Conservation (phyloP, 1,140 invertebrate species). For the Ceratina japonica region DNA sequence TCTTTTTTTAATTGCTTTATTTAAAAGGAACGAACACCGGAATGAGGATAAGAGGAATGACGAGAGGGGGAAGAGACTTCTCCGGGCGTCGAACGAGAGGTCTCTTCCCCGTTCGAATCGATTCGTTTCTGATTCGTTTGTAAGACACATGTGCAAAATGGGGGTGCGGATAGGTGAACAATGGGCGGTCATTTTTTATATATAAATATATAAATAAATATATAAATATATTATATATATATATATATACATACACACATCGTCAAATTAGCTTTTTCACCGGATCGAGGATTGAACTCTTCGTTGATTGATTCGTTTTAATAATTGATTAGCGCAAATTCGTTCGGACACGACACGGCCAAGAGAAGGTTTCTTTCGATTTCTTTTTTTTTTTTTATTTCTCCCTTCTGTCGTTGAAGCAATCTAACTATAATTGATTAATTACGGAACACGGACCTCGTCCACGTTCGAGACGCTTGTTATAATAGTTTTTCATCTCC, state of each 20-base stretch:
- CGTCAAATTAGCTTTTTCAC: conserved; percentile 75
- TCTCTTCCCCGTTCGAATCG: background rate
- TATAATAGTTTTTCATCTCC: conserved; percentile 70
- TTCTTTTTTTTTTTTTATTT: conserved; percentile 18
- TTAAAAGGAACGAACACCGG: conserved; percentile 17
- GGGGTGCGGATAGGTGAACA: conserved; percentile 40
- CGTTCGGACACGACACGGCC: background rate
- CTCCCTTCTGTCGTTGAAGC: conserved; percentile 19
- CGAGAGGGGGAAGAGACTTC: conserved; percentile 36
- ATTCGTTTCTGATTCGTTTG: conserved; percentile 11
- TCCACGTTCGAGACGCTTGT: conserved; percentile 67
- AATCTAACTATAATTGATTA: conserved; percentile 9
- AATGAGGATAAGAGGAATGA: background rate
- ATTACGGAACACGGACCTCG: conserved; percentile 27
- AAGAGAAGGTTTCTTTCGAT: conserved; percentile 18
- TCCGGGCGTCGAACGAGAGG: conserved; percentile 33
- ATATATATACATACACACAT: conserved; percentile 33
- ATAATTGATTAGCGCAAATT: conserved; percentile 45
- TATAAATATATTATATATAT: conserved; percentile 13
- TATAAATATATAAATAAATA: conserved; percentile 50
- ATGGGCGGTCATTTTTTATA: conserved; percentile 49
- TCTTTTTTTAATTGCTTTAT: conserved; percentile 44
- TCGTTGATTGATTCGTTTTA: conserved; percentile 31
- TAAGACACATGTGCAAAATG: conserved; percentile 16
- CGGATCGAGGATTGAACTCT: conserved; percentile 62